Conservation (phyloP, 2,797 vertebrate genomes). For the Schizopygopsis malacanthus region DNA sequence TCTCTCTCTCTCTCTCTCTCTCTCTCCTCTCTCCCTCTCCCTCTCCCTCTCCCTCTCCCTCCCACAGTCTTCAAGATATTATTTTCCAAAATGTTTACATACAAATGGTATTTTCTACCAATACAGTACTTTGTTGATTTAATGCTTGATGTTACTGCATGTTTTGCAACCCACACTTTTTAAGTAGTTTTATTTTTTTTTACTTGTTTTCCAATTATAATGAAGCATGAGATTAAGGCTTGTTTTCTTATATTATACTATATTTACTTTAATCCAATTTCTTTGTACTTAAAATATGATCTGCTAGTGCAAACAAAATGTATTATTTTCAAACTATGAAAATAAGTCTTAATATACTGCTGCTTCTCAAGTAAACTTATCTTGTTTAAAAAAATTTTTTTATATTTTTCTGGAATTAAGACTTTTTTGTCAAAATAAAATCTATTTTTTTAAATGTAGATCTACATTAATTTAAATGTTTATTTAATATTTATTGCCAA, state of each 20-base stretch:
- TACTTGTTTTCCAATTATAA: not conserved
- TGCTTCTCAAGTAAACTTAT: not conserved
- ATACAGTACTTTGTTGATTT: not conserved
- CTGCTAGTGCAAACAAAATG: not conserved
- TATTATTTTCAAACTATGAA: not conserved
- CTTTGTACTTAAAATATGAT: not conserved
- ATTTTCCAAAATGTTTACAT: slow-evolving; percentile 23
- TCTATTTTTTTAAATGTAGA: not conserved
- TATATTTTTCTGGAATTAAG: not conserved
- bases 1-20: too few species aligned
- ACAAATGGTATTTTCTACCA: not conserved
- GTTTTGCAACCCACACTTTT: not conserved
- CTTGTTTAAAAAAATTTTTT: not conserved
- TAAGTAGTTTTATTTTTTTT: not conserved
- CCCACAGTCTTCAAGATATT: not conserved
- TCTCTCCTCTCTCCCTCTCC: not conserved
- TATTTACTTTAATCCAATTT: not conserved
- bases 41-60: not conserved
- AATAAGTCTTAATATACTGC: not conserved
- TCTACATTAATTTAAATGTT: not conserved
- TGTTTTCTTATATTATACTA: not conserved
- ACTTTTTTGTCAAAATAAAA: too few species aligned
- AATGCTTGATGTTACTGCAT: not conserved
- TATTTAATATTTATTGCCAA: not conserved
- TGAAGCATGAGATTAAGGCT: not conserved